Conservation (phyloP, 2,888 invertebrate species). For the Polydrusus cervinus region DNA sequence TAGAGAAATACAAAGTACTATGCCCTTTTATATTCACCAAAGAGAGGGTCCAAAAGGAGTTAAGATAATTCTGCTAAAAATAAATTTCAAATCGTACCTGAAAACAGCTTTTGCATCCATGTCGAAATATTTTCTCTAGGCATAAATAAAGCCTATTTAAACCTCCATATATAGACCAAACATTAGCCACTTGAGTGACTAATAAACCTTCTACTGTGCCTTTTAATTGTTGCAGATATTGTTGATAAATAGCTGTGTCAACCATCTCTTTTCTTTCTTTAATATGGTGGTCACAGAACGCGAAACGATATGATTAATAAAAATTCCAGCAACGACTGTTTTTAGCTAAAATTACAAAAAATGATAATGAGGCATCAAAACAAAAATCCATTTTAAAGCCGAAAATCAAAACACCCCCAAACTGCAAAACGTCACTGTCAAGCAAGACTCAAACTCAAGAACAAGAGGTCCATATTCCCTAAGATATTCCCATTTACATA, state of each 20-base stretch:
- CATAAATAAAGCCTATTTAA: conserved; percentile 74
- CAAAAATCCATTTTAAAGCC: conserved; percentile 16
- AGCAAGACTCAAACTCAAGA: background rate
- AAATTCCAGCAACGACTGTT: background rate
- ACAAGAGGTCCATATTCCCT: too few species aligned
- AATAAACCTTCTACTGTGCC: conserved; percentile 75
- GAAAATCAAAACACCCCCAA: conserved; percentile 3
- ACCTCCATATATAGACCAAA: conserved; percentile 77
- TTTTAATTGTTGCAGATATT: conserved; percentile 73
- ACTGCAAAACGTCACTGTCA: conserved; percentile 13
- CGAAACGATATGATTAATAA: background rate
- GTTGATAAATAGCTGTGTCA: conserved; percentile 67
- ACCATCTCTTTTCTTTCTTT: conserved; percentile 50
- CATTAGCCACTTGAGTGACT: conserved; percentile 74
- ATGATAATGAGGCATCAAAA: conserved; percentile 10
- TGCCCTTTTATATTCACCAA: too few species aligned
- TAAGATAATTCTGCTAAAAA: background rate
- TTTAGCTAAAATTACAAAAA: conserved; percentile 9
- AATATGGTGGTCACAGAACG: background rate
- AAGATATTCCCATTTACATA: background rate
- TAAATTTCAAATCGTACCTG: conserved; percentile 27
- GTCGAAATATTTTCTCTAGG: conserved; percentile 75
- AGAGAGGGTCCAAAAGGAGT: too few species aligned
- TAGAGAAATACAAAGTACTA: too few species aligned
- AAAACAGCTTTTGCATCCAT: conserved; percentile 70